A percentile compares a stretch with the other conserved stretches of the same genome.
Evolutionary conservation across 2,113 vertebrate genomes (phyloP).

Genomic region (Nicator chloris): DNA sequence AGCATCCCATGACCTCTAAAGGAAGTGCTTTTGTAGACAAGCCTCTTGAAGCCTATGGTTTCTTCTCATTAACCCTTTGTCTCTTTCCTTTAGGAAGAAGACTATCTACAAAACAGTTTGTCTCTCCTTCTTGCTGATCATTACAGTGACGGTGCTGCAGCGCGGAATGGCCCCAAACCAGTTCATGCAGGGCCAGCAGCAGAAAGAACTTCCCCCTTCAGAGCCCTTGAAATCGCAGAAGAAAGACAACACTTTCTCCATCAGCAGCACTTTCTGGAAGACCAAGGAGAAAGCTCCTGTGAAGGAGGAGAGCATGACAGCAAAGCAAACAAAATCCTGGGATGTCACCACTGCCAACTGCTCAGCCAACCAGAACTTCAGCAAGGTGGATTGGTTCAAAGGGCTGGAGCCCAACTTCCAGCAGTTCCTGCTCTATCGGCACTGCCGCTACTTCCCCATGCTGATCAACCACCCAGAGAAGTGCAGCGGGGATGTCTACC

Average conservation of each 20-base stretch:
- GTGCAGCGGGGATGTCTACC: constrained; percentile 75
- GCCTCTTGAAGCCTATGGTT: neutral
- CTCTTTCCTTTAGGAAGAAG: constrained; percentile 73
- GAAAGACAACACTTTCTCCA: neutral
- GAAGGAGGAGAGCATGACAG: neutral
- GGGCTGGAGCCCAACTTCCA: constrained; percentile 83
- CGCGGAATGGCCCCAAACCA: constrained; percentile 72
- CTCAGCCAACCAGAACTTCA: constrained; percentile 82
- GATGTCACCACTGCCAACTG: constrained; percentile 86
- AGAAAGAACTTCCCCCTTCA: neutral
- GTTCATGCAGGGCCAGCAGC: constrained; percentile 71
- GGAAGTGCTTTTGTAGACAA: neutral
- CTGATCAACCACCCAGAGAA: constrained; percentile 90
- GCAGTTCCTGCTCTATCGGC: constrained; percentile 89
- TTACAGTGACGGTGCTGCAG: constrained; percentile 81
- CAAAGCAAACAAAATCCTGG: constrained; percentile 70
- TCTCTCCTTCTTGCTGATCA: constrained; percentile 79
- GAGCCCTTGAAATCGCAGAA: constrained; percentile 44
- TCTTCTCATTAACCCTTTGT: neutral
- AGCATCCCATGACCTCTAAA: neutral
- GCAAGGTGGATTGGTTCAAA: constrained; percentile 81
- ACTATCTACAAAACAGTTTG: constrained; percentile 80
- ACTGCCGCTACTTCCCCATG: constrained; percentile 94
- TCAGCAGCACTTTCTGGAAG: constrained; percentile 81
- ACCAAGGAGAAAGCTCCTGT: neutral